A percentile compares a stretch with the other conserved stretches of the same genome.
These are phyloP conservation scores for Antennarius maculatus DNA, from an alignment of 2,797 vertebrate species.

Conservation along the genomic window DNA sequence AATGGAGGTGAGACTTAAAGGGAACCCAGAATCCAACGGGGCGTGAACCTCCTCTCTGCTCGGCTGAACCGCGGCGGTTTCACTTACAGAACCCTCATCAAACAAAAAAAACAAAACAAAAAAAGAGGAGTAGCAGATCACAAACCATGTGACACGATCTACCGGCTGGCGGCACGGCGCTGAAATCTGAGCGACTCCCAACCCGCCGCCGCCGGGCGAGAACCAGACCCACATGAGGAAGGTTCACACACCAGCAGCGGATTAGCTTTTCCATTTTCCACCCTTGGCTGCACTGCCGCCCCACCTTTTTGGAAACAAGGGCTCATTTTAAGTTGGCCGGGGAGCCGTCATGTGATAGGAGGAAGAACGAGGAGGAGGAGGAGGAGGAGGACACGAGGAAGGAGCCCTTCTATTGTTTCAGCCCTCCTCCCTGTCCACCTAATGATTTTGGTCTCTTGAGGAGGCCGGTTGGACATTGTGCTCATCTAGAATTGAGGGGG, in stretches of 20 bases:
- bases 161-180: conserved; percentile 15
- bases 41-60: neutral
- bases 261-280: conserved; percentile 69
- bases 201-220: conserved; percentile 60
- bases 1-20: conserved; percentile 1
- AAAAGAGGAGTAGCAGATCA: conserved; percentile 35
- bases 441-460: conserved; percentile 57
- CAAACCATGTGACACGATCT: conserved; percentile 37
- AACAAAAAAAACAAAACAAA: neutral
- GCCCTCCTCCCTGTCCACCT: conserved; percentile 29
- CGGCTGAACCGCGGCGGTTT: conserved; percentile 28
- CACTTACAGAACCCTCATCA: conserved; percentile 28
- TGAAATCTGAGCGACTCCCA: conserved; percentile 47
- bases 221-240: conserved; percentile 58
- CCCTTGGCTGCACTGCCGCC: conserved; percentile 57
- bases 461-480: conserved; percentile 58
- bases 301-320: conserved; percentile 65
- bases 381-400: conserved; percentile 37
- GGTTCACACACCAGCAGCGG: conserved; percentile 53
- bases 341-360: conserved; percentile 70
- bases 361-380: conserved; percentile 45
- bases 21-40: neutral
- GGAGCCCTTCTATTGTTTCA: conserved; percentile 66
- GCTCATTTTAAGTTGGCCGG: conserved; percentile 63
- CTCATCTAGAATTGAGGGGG: conserved; percentile 40